Percentiles rank a stretch among this genome's conserved stretches.
Evolutionary conservation across 2,888 invertebrate species (phyloP).

Genomic region (Metellina segmentata): DNA sequence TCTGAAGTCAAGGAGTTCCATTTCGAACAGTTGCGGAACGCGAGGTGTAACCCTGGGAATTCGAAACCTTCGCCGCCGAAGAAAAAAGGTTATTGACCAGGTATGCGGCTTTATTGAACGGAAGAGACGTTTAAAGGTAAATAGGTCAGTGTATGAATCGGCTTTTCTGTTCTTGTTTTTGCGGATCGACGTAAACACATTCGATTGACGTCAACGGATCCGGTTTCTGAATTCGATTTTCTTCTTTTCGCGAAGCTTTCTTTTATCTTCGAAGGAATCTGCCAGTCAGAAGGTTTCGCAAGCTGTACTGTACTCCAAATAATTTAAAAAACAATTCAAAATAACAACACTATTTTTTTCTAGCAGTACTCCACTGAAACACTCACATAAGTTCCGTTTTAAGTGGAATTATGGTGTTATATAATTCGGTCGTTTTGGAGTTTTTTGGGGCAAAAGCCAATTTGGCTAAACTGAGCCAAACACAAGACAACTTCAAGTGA

Average conservation of each 20-base stretch:
- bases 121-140: constrained; percentile 52
- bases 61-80: constrained; percentile 12
- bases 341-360: too few relatives aligned
- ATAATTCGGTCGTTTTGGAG: too few relatives aligned
- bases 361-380: too few relatives aligned
- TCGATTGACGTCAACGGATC: constrained; percentile 63
- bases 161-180: constrained; percentile 28
- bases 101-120: constrained; percentile 16
- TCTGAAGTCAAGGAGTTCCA: constrained; percentile 48
- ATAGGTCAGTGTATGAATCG: constrained; percentile 69
- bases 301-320: too few relatives aligned
- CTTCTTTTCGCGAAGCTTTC: background rate
- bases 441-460: too few relatives aligned
- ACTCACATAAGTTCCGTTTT: too few relatives aligned
- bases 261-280: background rate
- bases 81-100: constrained; percentile 62
- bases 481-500: too few relatives aligned
- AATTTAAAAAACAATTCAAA: too few relatives aligned
- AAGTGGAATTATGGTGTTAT: too few relatives aligned
- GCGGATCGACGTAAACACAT: constrained; percentile 54
- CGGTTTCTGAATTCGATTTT: constrained; percentile 35
- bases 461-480: too few relatives aligned
- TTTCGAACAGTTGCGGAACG: constrained; percentile 32
- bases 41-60: constrained; percentile 30
- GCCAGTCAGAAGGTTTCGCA: background rate